phyloP scores from a whole-genome alignment of 2,113 vertebrate species.

The Oreotrochilus melanogaster region DNA sequence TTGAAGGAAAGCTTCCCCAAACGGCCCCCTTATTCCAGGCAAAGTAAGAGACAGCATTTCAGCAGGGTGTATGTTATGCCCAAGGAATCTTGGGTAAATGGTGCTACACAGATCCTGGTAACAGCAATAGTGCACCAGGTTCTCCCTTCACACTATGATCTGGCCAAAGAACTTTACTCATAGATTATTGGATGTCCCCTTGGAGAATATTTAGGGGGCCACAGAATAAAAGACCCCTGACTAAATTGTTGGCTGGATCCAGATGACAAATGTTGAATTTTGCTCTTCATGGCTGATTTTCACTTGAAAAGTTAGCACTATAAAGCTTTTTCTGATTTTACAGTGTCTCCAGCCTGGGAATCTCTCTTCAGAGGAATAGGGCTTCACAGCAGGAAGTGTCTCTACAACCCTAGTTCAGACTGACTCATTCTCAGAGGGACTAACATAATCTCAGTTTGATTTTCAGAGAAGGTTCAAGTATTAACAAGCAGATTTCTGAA shows the following conservation, averaged over 20 bases:
- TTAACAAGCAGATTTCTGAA: background rate
- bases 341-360: background rate
- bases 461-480: background rate
- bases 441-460: background rate
- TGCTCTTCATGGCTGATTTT: background rate
- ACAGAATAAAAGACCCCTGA: background rate
- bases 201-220: background rate
- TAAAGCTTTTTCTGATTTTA: background rate
- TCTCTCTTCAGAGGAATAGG: background rate
- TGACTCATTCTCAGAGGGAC: background rate
- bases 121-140: background rate
- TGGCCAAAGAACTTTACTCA: background rate
- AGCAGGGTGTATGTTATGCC: fast-evolving
- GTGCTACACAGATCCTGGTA: background rate
- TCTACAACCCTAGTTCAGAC: background rate
- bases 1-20: background rate
- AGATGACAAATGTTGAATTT: background rate
- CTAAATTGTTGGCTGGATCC: background rate
- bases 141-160: background rate
- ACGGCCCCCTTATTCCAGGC: background rate
- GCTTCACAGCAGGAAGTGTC: background rate
- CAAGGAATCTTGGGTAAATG: background rate
- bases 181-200: background rate
- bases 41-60: background rate
- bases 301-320: background rate